Percentiles rank a stretch among this genome's conserved stretches.
These are phyloP conservation scores for Bursaphelenchus mucronatus DNA, from an alignment of 1,140 invertebrate species.

Conservation along the genomic window DNA sequence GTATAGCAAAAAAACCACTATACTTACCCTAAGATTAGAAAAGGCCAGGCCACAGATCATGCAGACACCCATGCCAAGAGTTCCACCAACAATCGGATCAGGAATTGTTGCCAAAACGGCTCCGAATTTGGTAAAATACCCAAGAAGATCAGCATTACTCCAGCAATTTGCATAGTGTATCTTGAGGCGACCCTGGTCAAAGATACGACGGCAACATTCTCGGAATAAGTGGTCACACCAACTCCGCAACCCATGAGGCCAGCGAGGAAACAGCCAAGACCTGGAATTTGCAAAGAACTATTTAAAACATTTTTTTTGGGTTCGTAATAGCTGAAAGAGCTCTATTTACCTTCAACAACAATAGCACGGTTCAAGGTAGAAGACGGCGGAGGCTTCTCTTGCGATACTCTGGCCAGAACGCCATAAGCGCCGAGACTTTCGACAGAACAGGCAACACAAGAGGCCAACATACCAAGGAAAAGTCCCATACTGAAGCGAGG, in stretches of 20 bases:
- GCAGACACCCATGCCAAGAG: conserved; percentile 24
- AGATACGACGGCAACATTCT: conserved; percentile 29
- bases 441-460: conserved; percentile 56
- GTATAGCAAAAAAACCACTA: not conserved
- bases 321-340: conserved; percentile 1
- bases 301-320: not conserved
- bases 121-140: conserved; percentile 35
- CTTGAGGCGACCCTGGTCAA: conserved; percentile 30
- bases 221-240: conserved; percentile 31
- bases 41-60: conserved; percentile 60
- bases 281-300: conserved; percentile 4
- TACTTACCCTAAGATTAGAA: conserved; percentile 45
- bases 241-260: conserved; percentile 29
- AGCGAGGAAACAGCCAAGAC: conserved; percentile 26
- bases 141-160: conserved; percentile 27
- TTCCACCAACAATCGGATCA: conserved; percentile 33
- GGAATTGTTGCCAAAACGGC: conserved; percentile 31
- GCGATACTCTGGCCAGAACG: conserved; percentile 49
- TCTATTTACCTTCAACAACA: conserved; percentile 52
- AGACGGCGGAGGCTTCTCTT: conserved; percentile 47
- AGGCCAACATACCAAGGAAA: conserved; percentile 58
- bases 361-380: conserved; percentile 61
- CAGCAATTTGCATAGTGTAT: conserved; percentile 26
- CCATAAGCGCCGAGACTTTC: conserved; percentile 62
- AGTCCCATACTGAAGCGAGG: conserved; percentile 56